These are phyloP conservation scores for Palythoa caribaeorum DNA, from an alignment of 92 coral and sea anemone genomes.

Conservation along the genomic window DNA sequence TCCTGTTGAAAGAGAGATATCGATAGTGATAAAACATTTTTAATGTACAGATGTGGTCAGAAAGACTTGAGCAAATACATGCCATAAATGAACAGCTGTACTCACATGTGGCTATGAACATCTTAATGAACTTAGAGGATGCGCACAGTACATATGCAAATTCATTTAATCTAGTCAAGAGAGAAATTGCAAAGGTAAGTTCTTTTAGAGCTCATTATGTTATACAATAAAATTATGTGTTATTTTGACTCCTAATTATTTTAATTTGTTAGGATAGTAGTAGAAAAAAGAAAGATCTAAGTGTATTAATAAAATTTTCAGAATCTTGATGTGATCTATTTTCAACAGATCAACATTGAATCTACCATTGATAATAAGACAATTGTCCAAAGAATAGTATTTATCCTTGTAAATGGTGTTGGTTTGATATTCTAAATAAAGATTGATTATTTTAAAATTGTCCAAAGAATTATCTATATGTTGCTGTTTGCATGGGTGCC, in stretches of 20 bases:
- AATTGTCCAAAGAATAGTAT: too few species aligned
- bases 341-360: too few species aligned
- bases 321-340: too few species aligned
- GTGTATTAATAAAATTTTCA: too few species aligned
- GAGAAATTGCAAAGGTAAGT: conserved; percentile 95
- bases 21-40: not conserved
- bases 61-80: conserved; percentile 81
- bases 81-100: conserved; percentile 91
- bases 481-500: too few species aligned
- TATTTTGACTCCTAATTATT: not conserved
- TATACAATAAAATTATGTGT: not conserved
- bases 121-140: conserved; percentile 97
- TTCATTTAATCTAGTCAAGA: conserved; percentile 91
- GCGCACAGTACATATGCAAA: conserved; percentile 98
- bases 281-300: too few species aligned
- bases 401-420: too few species aligned
- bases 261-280: not conserved
- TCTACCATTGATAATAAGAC: too few species aligned
- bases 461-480: too few species aligned
- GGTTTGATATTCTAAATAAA: too few species aligned
- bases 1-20: too few species aligned
- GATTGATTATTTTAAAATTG: too few species aligned
- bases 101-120: conserved; percentile 95
- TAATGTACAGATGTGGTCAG: conserved; percentile 95
- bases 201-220: not conserved